phyloP scores from a whole-genome alignment of 2,113 vertebrate genomes.

The Suncus etruscus region DNA sequence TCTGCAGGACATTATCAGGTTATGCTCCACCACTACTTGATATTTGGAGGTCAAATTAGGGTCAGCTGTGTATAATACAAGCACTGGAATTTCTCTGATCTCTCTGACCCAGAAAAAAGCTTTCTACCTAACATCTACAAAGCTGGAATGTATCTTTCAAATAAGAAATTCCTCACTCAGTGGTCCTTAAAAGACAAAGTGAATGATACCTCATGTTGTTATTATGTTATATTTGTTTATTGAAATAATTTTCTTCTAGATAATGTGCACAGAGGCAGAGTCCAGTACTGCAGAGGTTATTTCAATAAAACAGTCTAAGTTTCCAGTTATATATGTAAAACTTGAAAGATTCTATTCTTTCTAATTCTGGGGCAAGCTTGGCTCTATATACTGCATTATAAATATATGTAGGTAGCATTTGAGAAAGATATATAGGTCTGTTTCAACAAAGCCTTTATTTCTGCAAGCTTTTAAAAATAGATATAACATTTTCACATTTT shows the following conservation, averaged over 20 bases:
- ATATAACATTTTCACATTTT: not conserved
- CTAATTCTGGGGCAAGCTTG: not conserved
- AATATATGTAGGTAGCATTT: not conserved
- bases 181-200: conserved; percentile 17
- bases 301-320: conserved; percentile 19
- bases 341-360: conserved; percentile 20
- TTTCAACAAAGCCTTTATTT: not conserved
- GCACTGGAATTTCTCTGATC: too few relatives aligned
- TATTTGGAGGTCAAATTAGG: too few relatives aligned
- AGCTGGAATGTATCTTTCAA: not conserved
- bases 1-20: too few relatives aligned
- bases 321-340: not conserved
- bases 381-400: not conserved
- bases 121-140: not conserved
- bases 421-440: not conserved
- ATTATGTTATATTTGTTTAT: conserved; percentile 34
- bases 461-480: conserved; percentile 50
- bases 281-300: not conserved
- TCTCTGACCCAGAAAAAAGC: too few relatives aligned
- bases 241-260: conserved; percentile 36
- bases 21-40: too few relatives aligned
- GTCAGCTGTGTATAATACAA: too few relatives aligned
- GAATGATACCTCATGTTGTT: conserved; percentile 13
- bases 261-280: conserved; percentile 27
- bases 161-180: not conserved